A percentile compares a stretch with the other conserved stretches of the same genome.
phyloP scores from a whole-genome alignment of 2,888 invertebrate genomes.

The Zaprionus obscuricornis region DNA sequence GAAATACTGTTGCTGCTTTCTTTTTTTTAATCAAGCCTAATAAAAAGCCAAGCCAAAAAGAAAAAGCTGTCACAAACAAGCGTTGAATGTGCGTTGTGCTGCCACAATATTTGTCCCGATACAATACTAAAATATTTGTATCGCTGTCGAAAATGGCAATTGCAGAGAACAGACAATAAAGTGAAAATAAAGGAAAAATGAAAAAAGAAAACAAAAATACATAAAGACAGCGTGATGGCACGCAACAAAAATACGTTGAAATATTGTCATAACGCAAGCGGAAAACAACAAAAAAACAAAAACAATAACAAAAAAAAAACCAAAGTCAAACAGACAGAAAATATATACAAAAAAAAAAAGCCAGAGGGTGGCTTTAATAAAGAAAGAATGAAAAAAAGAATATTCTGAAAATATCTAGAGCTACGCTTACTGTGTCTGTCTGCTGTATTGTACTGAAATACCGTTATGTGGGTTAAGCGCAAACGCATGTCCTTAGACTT shows the following conservation, averaged over 20 bases:
- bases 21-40: no score
- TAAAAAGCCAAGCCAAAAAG: no score
- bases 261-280: slow-evolving; percentile 48
- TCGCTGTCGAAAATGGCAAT: slow-evolving; percentile 32
- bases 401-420: no score
- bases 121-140: slow-evolving; percentile 47
- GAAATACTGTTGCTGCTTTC: no score
- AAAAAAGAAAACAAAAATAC: slow-evolving; percentile 4
- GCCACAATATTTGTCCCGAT: slow-evolving; percentile 49
- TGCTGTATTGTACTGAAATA: slow-evolving; percentile 25
- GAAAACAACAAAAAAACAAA: slow-evolving; percentile 13
- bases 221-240: slow-evolving; percentile 34
- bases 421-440: no score
- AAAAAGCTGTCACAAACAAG: no score
- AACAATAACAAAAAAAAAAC: slow-evolving; percentile 21
- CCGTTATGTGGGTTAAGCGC: slow-evolving; percentile 64
- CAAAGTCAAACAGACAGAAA: slow-evolving; percentile 39
- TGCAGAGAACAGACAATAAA: slow-evolving; percentile 24
- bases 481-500: slow-evolving; percentile 54
- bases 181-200: slow-evolving; percentile 1
- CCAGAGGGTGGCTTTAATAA: slow-evolving; percentile 32
- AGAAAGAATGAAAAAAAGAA: slow-evolving; percentile 1
- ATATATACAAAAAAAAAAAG: slow-evolving; percentile 3
- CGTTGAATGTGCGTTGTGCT: no score
- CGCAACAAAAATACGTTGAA: slow-evolving; percentile 47